Percentiles rank a stretch among this genome's conserved stretches.
Conservation (phyloP, 2,113 vertebrate species). For the Stigmatopora nigra region DNA sequence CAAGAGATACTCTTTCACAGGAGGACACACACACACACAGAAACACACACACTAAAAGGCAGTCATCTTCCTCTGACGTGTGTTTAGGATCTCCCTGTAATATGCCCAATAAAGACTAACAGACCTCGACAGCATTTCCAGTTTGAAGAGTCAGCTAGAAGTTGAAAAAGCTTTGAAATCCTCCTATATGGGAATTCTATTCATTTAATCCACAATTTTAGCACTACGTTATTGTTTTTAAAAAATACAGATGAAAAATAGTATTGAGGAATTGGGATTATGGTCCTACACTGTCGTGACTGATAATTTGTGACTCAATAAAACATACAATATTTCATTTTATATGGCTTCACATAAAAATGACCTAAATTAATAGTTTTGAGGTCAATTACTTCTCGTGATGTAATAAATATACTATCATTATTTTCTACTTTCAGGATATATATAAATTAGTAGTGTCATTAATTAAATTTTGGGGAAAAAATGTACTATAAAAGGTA, state of each 20-base stretch:
- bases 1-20: background rate
- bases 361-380: too few relatives aligned
- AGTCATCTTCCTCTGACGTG: slow-evolving; percentile 35
- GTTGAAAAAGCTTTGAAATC: slow-evolving; percentile 15
- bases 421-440: too few relatives aligned
- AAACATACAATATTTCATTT: background rate
- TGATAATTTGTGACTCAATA: background rate
- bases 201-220: background rate
- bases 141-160: slow-evolving; percentile 49
- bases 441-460: background rate
- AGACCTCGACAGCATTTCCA: slow-evolving; percentile 50
- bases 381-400: too few relatives aligned
- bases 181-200: background rate
- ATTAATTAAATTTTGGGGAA: too few relatives aligned
- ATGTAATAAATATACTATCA: background rate
- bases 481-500: background rate
- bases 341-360: too few relatives aligned
- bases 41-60: background rate
- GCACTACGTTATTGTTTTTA: background rate
- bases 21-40: too few relatives aligned
- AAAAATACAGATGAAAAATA: background rate
- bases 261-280: background rate
- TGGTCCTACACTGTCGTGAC: too few relatives aligned
- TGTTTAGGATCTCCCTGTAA: slow-evolving; percentile 59
- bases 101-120: slow-evolving; percentile 62